Base-by-base conservation (phyloP, 2,888 invertebrate genomes). In the Tinea pellionella region DNA sequence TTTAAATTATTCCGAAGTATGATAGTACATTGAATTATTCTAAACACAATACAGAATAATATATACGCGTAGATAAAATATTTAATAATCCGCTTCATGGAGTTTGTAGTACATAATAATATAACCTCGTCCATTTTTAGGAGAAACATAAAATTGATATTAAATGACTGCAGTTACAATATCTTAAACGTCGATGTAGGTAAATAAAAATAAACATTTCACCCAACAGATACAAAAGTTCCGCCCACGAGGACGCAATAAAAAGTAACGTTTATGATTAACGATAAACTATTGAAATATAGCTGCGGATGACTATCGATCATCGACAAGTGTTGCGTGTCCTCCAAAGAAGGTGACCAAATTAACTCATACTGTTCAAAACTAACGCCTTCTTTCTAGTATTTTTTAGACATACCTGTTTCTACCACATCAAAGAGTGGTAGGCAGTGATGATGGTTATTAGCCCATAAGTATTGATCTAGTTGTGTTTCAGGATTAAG, bases 261-360 rank as follows among this genome's bases (percentile, higher is more conserved):
- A 61, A 61, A 61, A 61, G 15, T 42, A 57, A 61, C 61, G 57
- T 61, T 61, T 61, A 61, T 61, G 61, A 61, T 61, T 61, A 61
- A 61, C 61, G 61, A 60, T 61, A 61, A 61, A 61, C 61, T 47
- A 60, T 61, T 61, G 57, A 61, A 47, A 57, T 60, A 57, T 61
- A 24, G 51, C 41, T 11, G 43, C 43, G 57, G 61, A 56, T 24
- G 43, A 42, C 57, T 43, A 55, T 61, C 57, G 13, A 57, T 61
- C 61, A 61, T 32, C 29, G 47, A 42, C 57, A 57, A 56, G 57
- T 47, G 60, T 51, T 24, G 43, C 43, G 59, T 29, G 37, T 15
- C 59, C 16, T 47, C 47, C 47, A 29, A 13, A 32, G 37, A 57
- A 55, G 12, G n/a, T 51, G 12, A 9, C 55, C 55, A 55, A 37